Evolutionary conservation across 2,888 invertebrate genomes (phyloP).

Genomic region (Tigriopus californicus): DNA sequence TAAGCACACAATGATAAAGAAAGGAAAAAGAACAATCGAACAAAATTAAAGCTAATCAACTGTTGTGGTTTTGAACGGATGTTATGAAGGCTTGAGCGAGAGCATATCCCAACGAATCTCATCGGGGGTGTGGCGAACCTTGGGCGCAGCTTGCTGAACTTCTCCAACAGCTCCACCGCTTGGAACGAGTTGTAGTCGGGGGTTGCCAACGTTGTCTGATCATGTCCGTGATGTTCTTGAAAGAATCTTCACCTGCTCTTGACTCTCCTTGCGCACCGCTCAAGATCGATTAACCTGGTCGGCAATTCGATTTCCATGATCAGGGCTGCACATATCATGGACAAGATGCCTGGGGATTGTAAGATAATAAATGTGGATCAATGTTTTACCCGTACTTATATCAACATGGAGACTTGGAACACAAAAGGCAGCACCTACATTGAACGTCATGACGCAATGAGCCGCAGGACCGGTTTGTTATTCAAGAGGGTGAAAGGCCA

Average conservation of each 20-base stretch:
- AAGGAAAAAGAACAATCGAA: too few relatives aligned
- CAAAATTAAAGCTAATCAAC: too few relatives aligned
- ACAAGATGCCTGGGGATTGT: constrained; percentile 2
- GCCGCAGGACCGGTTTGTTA: neutral
- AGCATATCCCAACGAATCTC: constrained; percentile 11
- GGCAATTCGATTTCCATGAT: constrained; percentile 8
- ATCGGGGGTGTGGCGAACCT: neutral
- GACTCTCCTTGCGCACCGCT: too few relatives aligned
- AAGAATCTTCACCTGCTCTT: neutral
- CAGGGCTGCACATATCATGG: constrained; percentile 2
- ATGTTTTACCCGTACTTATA: too few relatives aligned
- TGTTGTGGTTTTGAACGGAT: constrained; percentile 11
- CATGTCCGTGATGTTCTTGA: neutral
- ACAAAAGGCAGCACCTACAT: too few relatives aligned
- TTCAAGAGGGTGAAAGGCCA: neutral
- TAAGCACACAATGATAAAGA: too few relatives aligned
- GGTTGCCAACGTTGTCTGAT: neutral
- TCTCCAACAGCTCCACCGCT: neutral
- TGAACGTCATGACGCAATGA: constrained; percentile 5
- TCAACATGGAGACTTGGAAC: too few relatives aligned
- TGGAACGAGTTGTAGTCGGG: neutral
- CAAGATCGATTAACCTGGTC: too few relatives aligned
- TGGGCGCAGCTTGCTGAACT: neutral
- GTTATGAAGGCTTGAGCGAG: constrained; percentile 10
- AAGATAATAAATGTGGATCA: too few relatives aligned